Base-by-base conservation (phyloP, 2,888 invertebrate genomes). In the Thymelicus lineola region DNA sequence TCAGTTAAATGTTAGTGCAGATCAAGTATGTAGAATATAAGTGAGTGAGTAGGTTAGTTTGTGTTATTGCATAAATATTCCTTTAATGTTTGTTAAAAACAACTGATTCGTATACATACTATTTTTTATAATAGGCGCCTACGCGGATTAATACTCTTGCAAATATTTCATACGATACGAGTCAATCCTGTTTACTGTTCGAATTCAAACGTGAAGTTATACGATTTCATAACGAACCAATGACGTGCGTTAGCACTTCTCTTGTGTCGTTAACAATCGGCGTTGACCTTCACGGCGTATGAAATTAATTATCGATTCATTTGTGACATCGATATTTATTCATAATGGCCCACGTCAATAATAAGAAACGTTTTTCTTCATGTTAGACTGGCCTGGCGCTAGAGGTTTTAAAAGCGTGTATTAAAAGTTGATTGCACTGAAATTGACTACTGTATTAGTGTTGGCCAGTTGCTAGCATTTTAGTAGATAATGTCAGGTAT, bases 371-470 rank as follows among this genome's bases (percentile, higher is more conserved):
- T 48, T 58, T 58, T 58, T 66, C 46, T 17, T 48, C 46, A 45
- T 28, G 20, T 38, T 42, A 38, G 12, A 36, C n/a, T 45, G 28
- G 55, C 42, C 6, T 15, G 45, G 42, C 28, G 28, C 28, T 28
- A 28, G 28, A 5, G n/a, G 48, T 46, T 66, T 66, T 66, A 58
- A 46, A 66, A 58, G 58, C 48, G 42, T 36, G 35, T 7, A 36
- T 38, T 66, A 66, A 58, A 66, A 59, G 59, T 66, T 66, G 66
- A 66, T 66, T 59, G 59, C 66, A 66, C 59, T 66, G 66, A 66
- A 66, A 66, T 66, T 66, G 48, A 59, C 59, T 66, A 48, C 58
- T n/a, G n/a, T n/a, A 66, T 59, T 66, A 48, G 48, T 59, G 48
- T 28, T 46, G 7, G 46, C 58, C 15, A 45, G 65, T 57, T 28